phyloP scores from a whole-genome alignment of 2,113 vertebrate species.

The Tyrannus savana region DNA sequence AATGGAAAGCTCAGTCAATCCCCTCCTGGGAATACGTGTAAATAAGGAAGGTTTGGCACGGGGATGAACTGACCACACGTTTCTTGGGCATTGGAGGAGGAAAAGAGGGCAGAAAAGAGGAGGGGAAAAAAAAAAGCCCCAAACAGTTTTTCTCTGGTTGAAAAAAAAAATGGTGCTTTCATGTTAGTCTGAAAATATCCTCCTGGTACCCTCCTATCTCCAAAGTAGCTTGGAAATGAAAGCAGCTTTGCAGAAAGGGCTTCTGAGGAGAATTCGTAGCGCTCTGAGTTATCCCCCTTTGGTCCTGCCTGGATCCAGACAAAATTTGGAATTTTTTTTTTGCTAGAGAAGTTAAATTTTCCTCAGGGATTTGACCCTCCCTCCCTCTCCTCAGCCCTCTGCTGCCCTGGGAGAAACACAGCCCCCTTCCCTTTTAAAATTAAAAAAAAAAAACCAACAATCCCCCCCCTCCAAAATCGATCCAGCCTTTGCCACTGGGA shows the following conservation, averaged over 20 bases:
- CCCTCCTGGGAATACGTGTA: neutral
- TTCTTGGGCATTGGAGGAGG: neutral
- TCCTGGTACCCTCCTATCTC: constrained; percentile 30
- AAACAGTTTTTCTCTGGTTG: neutral
- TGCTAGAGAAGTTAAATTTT: neutral
- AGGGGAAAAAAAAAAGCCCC: neutral
- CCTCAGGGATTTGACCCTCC: neutral
- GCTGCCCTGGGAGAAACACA: neutral
- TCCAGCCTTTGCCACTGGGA: neutral
- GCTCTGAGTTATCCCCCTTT: neutral
- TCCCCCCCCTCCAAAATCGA: fast-evolving
- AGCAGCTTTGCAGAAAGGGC: constrained; percentile 38
- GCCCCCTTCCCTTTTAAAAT: neutral
- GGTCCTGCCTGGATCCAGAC: neutral
- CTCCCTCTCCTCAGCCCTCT: neutral
- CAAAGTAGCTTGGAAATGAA: constrained; percentile 36
- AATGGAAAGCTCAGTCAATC: constrained; percentile 7
- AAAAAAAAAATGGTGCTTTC: constrained; percentile 5
- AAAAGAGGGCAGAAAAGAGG: neutral
- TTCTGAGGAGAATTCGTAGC: neutral
- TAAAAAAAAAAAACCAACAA: neutral
- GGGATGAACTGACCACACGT: neutral
- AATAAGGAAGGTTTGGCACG: constrained; percentile 31
- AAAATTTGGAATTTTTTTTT: neutral
- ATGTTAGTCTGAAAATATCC: constrained; percentile 38